phyloP scores from a whole-genome alignment of 2,113 vertebrate genomes.

The Engystomops pustulosus region DNA sequence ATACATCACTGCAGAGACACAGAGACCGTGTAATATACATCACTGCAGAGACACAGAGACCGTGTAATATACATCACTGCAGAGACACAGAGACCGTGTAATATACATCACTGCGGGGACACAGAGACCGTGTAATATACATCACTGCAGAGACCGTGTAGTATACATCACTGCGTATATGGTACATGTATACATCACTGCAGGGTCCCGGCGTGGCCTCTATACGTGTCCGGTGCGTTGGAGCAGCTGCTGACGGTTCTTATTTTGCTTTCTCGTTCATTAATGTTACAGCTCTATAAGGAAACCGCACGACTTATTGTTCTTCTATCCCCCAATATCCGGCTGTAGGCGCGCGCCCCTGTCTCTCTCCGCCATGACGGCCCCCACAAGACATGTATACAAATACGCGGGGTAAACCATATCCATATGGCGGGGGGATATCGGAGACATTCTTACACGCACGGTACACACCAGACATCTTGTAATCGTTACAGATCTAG shows the following conservation, averaged over 20 bases:
- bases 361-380: not conserved
- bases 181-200: not conserved
- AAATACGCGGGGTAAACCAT: constrained; percentile 14
- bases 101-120: not conserved
- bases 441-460: not conserved
- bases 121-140: too few species aligned
- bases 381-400: constrained; percentile 24
- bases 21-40: too few species aligned
- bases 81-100: too few species aligned
- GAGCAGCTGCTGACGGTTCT: not conserved
- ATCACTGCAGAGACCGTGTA: not conserved
- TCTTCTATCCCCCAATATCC: not conserved
- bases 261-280: not conserved
- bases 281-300: not conserved
- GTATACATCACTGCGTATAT: too few species aligned
- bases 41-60: not conserved
- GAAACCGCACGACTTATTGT: not conserved
- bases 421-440: not conserved
- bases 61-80: not conserved
- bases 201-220: not conserved
- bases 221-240: not conserved
- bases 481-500: not conserved
- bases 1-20: too few species aligned
- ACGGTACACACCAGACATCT: not conserved
- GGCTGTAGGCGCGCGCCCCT: too few species aligned